phyloP scores from a whole-genome alignment of 2,888 invertebrate genomes.

The Spicauda simplicius region DNA sequence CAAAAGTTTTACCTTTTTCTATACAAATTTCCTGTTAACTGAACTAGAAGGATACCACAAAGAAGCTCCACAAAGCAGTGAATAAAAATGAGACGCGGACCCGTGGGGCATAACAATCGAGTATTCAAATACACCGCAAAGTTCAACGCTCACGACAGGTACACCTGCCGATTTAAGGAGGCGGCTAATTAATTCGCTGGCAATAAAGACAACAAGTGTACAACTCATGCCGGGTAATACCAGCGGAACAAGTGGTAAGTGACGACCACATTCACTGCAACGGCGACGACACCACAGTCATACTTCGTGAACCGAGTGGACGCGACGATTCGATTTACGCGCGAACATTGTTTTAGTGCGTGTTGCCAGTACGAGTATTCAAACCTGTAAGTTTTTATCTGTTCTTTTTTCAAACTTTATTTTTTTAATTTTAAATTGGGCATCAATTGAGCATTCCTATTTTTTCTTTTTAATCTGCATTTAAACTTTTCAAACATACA shows the following conservation, averaged over 20 bases:
- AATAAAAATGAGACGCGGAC: conserved; percentile 61
- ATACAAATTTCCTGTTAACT: conserved; percentile 31
- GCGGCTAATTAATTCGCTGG: conserved; percentile 49
- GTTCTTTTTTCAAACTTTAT: neutral
- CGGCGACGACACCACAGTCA: conserved; percentile 71
- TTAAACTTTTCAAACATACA: neutral
- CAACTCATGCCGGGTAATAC: conserved; percentile 55
- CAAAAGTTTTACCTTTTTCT: neutral
- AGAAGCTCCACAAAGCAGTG: conserved; percentile 47
- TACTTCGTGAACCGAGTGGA: conserved; percentile 59
- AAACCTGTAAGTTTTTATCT: conserved; percentile 40
- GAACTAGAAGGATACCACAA: conserved; percentile 39
- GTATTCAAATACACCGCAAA: conserved; percentile 72
- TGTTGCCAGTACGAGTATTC: conserved; percentile 57
- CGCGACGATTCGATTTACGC: conserved; percentile 56
- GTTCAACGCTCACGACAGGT: conserved; percentile 75
- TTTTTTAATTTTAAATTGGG: neutral
- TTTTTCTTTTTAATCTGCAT: neutral
- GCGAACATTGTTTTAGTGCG: conserved; percentile 57
- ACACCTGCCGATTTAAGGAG: conserved; percentile 66
- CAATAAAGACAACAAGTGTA: conserved; percentile 56
- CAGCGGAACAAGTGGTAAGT: conserved; percentile 76
- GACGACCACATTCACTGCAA: conserved; percentile 79
- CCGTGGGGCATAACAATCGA: conserved; percentile 62
- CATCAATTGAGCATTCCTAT: neutral